Evolutionary conservation across 2,113 vertebrate species (phyloP), one percentile per base, ranked within the genome.

Genomic region (Clarias gariepinus): DNA sequence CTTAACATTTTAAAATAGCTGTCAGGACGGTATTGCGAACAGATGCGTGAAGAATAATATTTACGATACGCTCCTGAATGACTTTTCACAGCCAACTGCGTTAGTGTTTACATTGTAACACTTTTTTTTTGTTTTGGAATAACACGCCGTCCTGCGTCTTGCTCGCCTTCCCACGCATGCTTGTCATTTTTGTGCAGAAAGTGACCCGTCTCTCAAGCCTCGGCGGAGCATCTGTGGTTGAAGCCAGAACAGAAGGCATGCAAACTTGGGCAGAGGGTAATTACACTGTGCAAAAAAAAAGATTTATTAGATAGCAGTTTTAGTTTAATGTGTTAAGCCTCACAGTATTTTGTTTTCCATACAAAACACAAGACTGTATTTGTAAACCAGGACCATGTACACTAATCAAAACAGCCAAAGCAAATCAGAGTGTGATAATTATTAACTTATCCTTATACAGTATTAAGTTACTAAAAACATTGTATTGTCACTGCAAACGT

Each of bases 41-140:
- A 92, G 88, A 91, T 88, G 90, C 60, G 78, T 89, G 85, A 79
- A 84, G 87, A 58, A 90, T 87, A 87, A 90, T 71, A 90, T 93
- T 92, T 88, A 88, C 83, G 89, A 64, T 76, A 89, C 63, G 55
- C 88, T 66, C 64, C 90, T 61, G 60, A 78, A 87, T 76, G 87
- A 85, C 90, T 85, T 74, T 69, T 76, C 71, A 55, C 36, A 85
- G 61, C 78, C 82, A 87, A 89, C 60, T 86, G 66, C 85, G 74
- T 81, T 84, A 57, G 19, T 91, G 90, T 84, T 92, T 91, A 88
- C 88, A 89, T 68, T 87, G 83, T 82, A 89, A 86, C 87, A 90
- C 71, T 60, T 91, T 87, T 90, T 87, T 2, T 90, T 87, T 2
- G 81, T 91, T 89, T 84, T 76, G 81, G 90, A 85, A 87, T 30